Evolutionary conservation across 2,888 invertebrate genomes (phyloP), one percentile per base, ranked within the genome.

Genomic region (Cyclophora punctaria): DNA sequence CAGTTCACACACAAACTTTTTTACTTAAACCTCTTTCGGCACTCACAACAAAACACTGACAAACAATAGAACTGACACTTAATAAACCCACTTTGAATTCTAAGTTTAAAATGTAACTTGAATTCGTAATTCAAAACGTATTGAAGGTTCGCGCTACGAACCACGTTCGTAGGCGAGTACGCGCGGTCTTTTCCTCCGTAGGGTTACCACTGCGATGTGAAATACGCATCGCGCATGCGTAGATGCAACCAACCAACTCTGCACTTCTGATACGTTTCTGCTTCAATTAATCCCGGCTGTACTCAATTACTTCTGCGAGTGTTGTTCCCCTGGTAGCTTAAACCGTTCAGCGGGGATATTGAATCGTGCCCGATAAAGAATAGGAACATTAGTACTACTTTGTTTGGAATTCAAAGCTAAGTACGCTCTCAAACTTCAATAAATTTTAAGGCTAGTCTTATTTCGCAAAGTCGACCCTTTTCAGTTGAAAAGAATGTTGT

Each of bases 261-360:
- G 84, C 81, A 83, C 82, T 81, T 73, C 67, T 82, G 81, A 83
- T 86, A 86, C 80, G 83, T 83, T 86, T 83, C 82, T 80, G 80
- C 81, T 78, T 83, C 83, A 87, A 87, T 86, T 87, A 87, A 86
- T 86, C 76, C 76, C 69, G 63, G 70, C 76, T 73, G 74, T 78
- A 79, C 82, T 83, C 78, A 79, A 85, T 87, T 86, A 83, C 78
- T 81, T 71, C 73, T 77, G 73, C 71, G 62, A 69, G 69, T 71
- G 63, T 53, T 66, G 64, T 57, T 69, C 60, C 60, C 67, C 59
- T 64, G 60, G 63, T 67, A 60, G 57, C 37, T 62, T 66, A 61
- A 72, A 67, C 63, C 59, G 64, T 65, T 67, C 55, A 48, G 49
- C 52, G 55, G 52, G 49, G 51, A 63, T 63, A 66, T 62, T 64